Evolutionary conservation across 2,888 invertebrate genomes (phyloP).

Genomic region (Eremobia ochroleuca): DNA sequence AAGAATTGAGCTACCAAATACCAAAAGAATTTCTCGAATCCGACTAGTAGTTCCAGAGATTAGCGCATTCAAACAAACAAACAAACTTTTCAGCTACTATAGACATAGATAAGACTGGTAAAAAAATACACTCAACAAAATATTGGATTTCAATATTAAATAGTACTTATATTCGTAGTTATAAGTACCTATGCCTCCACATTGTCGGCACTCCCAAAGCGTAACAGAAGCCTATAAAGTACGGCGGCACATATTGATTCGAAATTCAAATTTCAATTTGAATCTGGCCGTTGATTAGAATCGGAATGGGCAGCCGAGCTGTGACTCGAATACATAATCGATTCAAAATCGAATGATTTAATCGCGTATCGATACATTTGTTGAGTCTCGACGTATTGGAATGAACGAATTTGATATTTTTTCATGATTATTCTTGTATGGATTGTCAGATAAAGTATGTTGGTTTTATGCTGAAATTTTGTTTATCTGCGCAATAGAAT

Average conservation of each 20-base stretch:
- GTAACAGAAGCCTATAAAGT: constrained; percentile 59
- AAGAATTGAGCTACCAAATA: too few relatives aligned
- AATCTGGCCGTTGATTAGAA: constrained; percentile 71
- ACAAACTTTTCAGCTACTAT: background rate
- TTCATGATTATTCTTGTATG: constrained; percentile 10
- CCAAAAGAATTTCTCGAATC: too few relatives aligned
- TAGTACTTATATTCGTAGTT: background rate
- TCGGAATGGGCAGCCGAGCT: constrained; percentile 65
- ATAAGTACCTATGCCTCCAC: background rate
- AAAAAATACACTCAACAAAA: background rate
- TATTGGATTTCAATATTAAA: background rate
- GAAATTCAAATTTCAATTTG: constrained; percentile 70
- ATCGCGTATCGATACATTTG: constrained; percentile 63
- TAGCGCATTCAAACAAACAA: too few relatives aligned
- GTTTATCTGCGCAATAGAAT: background rate
- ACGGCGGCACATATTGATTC: constrained; percentile 68
- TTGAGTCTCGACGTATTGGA: constrained; percentile 47
- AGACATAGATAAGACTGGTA: background rate
- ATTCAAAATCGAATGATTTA: constrained; percentile 67
- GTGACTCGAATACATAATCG: constrained; percentile 70
- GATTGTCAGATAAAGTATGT: constrained; percentile 1
- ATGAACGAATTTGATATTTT: constrained; percentile 44
- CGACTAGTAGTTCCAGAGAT: too few relatives aligned
- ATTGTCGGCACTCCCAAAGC: constrained; percentile 40
- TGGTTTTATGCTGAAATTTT: constrained; percentile 7